These are phyloP conservation scores for Gasterosteus aculeatus DNA, from an alignment of 2,113 vertebrate genomes.

Conservation along the genomic window DNA sequence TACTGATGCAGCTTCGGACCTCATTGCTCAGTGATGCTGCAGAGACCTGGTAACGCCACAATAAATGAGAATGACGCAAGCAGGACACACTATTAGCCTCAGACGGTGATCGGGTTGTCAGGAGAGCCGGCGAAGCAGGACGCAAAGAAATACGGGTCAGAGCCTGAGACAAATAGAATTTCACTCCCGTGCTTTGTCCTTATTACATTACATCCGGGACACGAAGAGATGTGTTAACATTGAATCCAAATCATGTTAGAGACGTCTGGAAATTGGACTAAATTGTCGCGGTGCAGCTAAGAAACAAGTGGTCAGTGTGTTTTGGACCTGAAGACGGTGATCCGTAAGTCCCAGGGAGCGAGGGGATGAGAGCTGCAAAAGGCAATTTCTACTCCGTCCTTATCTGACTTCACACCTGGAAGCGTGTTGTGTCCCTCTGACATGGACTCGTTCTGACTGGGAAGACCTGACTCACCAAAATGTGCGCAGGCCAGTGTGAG, in stretches of 20 bases:
- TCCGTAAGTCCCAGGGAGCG: slow-evolving; percentile 4
- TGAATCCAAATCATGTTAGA: slow-evolving; percentile 4
- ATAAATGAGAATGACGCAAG: slow-evolving; percentile 45
- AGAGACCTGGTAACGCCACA: not conserved
- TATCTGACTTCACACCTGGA: slow-evolving; percentile 70
- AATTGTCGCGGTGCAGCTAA: slow-evolving; percentile 19
- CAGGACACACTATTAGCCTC: slow-evolving; percentile 36
- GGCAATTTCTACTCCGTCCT: slow-evolving; percentile 53
- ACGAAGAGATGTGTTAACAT: not conserved
- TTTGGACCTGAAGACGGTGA: slow-evolving; percentile 31
- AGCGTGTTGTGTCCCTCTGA: slow-evolving; percentile 37
- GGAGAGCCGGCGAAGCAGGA: slow-evolving; percentile 31
- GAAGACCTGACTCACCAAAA: slow-evolving; percentile 48
- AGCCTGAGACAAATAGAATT: slow-evolving; percentile 43
- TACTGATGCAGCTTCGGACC: slow-evolving; percentile 10
- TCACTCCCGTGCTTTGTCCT: slow-evolving; percentile 25
- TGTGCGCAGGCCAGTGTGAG: slow-evolving; percentile 13
- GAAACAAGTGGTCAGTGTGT: slow-evolving; percentile 21
- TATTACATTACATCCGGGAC: slow-evolving; percentile 30
- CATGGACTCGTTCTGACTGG: slow-evolving; percentile 41
- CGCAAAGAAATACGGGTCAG: slow-evolving; percentile 54
- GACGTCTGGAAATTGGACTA: not conserved
- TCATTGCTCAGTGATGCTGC: slow-evolving; percentile 1
- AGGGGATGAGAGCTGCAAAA: slow-evolving; percentile 21
- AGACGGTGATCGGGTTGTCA: slow-evolving; percentile 52